Percentiles rank a stretch among this genome's conserved stretches.
phyloP scores from a whole-genome alignment of 35 echinoderm and acorn worm species.

The Diadema setosum region DNA sequence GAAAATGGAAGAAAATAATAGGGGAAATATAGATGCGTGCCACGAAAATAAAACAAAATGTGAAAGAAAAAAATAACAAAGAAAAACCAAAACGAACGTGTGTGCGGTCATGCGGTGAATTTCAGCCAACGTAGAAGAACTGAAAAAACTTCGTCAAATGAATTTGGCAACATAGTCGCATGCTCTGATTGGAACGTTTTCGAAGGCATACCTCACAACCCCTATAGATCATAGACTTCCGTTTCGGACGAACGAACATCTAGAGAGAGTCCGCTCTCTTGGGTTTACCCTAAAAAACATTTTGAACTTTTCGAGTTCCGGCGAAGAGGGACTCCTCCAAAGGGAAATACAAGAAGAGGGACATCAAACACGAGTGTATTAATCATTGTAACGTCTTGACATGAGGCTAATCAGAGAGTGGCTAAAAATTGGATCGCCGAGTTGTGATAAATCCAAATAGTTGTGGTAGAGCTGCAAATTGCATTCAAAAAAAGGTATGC shows the following conservation, averaged over 20 bases:
- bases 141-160: neutral
- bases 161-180: neutral
- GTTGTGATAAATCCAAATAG: neutral
- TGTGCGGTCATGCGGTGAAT: neutral
- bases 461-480: neutral
- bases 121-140: constrained; percentile 21
- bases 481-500: constrained; percentile 1
- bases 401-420: neutral
- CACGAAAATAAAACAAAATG: neutral
- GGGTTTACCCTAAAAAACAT: constrained; percentile 24
- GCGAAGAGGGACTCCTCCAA: neutral
- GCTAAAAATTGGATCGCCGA: neutral
- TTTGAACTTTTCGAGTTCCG: constrained; percentile 31
- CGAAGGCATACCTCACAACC: neutral
- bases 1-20: neutral
- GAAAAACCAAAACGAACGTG: neutral
- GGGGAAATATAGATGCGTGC: neutral
- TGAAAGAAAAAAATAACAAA: neutral
- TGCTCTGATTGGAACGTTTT: neutral
- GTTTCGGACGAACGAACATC: constrained; percentile 21
- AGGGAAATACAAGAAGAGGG: neutral
- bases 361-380: neutral
- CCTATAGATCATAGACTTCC: constrained; percentile 14
- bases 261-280: constrained; percentile 4
- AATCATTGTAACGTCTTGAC: neutral